A percentile compares a stretch with the other conserved stretches of the same genome.
Conservation (phyloP, 2,888 invertebrate species). For the Nomada lathburiana region DNA sequence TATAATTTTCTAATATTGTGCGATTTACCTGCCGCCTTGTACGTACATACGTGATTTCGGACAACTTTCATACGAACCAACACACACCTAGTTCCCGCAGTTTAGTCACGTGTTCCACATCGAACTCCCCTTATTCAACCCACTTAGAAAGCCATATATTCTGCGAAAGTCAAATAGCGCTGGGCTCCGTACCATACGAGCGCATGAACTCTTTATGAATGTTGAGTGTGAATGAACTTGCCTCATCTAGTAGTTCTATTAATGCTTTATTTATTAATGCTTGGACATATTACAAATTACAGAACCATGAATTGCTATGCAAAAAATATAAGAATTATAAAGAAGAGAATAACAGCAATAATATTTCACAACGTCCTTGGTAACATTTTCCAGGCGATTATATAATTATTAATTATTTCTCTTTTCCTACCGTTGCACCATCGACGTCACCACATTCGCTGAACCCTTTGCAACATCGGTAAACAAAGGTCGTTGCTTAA, state of each 20-base stretch:
- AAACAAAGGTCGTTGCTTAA: conserved; percentile 56
- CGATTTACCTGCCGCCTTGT: background rate
- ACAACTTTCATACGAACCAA: background rate
- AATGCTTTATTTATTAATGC: too few species aligned
- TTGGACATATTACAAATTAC: too few species aligned
- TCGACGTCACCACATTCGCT: too few species aligned
- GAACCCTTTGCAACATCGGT: background rate
- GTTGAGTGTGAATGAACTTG: background rate
- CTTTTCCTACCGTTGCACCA: too few species aligned
- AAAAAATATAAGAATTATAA: background rate
- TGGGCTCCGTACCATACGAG: background rate
- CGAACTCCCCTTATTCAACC: background rate
- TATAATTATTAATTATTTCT: too few species aligned
- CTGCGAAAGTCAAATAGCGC: conserved; percentile 8
- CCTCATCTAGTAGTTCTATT: background rate
- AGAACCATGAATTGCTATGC: too few species aligned
- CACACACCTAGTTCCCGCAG: too few species aligned
- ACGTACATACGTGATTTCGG: background rate
- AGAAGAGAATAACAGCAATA: background rate
- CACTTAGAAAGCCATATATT: conserved; percentile 5
- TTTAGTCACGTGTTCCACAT: background rate
- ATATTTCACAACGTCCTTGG: too few species aligned
- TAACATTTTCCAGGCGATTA: too few species aligned
- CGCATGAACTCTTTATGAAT: background rate
- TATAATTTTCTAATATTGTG: background rate